Evolutionary conservation across 1,140 invertebrate genomes (phyloP).

Genomic region (Ostrea edulis): DNA sequence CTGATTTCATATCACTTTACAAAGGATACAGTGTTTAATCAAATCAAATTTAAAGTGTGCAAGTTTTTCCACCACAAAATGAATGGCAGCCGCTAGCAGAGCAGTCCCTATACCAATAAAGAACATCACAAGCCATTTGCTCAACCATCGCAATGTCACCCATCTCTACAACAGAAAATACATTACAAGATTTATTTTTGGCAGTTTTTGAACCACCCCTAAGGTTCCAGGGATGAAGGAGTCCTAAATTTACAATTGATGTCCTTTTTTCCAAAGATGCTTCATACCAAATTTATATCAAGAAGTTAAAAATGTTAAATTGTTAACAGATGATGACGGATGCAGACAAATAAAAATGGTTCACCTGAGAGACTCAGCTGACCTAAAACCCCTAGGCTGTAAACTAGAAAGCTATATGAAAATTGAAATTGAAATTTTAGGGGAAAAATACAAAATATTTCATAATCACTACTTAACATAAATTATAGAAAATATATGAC

Average conservation of each 20-base stretch:
- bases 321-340: too few species aligned
- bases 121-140: slow-evolving; percentile 95
- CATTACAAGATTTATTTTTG: background rate
- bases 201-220: too few species aligned
- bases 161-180: slow-evolving; percentile 61
- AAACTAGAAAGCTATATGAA: background rate
- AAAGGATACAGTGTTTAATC: slow-evolving; percentile 84
- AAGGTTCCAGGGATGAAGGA: too few species aligned
- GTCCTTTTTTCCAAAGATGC: too few species aligned
- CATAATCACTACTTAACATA: too few species aligned
- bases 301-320: too few species aligned
- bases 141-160: slow-evolving; percentile 66
- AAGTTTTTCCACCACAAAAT: slow-evolving; percentile 93
- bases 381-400: too few species aligned
- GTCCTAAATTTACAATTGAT: too few species aligned
- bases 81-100: slow-evolving; percentile 91
- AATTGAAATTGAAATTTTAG: background rate
- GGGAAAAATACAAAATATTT: background rate
- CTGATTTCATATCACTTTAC: background rate
- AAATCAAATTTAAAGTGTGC: slow-evolving; percentile 89
- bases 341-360: too few species aligned
- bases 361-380: too few species aligned
- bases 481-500: too few species aligned
- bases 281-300: too few species aligned
- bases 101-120: slow-evolving; percentile 96